Percentiles rank a stretch among this genome's conserved stretches.
Conservation (phyloP, 92 coral and sea anemone genomes). For the Epizoanthus rinbou region DNA sequence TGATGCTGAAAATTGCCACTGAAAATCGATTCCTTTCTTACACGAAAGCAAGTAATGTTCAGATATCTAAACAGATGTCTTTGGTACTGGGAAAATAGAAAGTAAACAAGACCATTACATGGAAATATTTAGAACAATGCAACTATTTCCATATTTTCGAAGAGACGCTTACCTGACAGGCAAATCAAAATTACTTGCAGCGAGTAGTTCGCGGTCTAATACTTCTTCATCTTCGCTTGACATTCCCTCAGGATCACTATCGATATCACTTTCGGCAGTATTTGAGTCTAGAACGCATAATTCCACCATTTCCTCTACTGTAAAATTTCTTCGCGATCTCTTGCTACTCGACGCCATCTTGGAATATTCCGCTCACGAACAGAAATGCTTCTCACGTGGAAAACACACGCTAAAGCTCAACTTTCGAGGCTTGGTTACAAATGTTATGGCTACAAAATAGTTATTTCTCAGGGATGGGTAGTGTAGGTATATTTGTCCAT, state of each 20-base stretch:
- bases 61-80: not conserved
- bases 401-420: not conserved
- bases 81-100: conserved; percentile 15
- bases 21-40: conserved; percentile 5
- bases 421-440: conserved; percentile 24
- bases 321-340: conserved; percentile 1
- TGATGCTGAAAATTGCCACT: not conserved
- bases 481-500: conserved; percentile 26
- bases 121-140: not conserved
- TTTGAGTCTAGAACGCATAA: conserved; percentile 19
- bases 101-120: conserved; percentile 18
- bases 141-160: conserved; percentile 11
- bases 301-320: not conserved
- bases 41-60: conserved; percentile 19
- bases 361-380: not conserved
- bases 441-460: conserved; percentile 23
- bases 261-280: conserved; percentile 14
- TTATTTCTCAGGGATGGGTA: conserved; percentile 24
- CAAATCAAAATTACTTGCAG: conserved; percentile 10
- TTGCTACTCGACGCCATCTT: conserved; percentile 20
- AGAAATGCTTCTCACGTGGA: conserved; percentile 4
- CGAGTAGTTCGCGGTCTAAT: not conserved
- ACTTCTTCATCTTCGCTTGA: not conserved
- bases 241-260: conserved; percentile 4
- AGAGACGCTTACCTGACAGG: conserved; percentile 23